Percentiles rank a stretch among this genome's conserved stretches.
phyloP scores from a whole-genome alignment of 2,888 invertebrate genomes.

The Oithona nana region DNA sequence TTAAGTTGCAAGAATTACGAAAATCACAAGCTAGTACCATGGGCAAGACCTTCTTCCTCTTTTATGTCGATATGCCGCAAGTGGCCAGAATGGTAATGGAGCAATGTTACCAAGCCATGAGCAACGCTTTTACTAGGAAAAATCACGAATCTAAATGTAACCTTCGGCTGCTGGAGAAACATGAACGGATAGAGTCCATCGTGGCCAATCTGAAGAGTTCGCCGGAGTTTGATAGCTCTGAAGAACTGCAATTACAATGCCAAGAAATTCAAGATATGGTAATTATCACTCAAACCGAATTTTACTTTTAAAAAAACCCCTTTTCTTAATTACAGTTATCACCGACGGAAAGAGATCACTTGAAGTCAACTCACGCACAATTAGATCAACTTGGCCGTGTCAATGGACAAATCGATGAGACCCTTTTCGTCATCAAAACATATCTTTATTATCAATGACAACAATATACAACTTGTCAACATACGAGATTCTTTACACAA shows the following conservation, averaged over 20 bases:
- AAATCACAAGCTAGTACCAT: slow-evolving; percentile 1
- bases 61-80: slow-evolving; percentile 1
- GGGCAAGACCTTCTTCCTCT: slow-evolving; percentile 10
- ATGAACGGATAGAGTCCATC: slow-evolving; percentile 12
- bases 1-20: slow-evolving; percentile 14
- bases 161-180: slow-evolving; percentile 5
- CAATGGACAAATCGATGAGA: slow-evolving; percentile 6
- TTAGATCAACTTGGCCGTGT: not conserved
- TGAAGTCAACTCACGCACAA: not conserved
- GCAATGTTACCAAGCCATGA: not conserved
- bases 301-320: not conserved
- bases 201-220: slow-evolving; percentile 3
- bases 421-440: slow-evolving; percentile 1
- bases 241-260: slow-evolving; percentile 3
- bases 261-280: slow-evolving; percentile 11
- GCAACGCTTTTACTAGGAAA: not conserved
- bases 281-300: not conserved
- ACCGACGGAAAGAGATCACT: slow-evolving; percentile 3
- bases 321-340: not conserved
- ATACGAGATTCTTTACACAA: slow-evolving; percentile 30
- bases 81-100: slow-evolving; percentile 9
- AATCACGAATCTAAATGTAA: not conserved
- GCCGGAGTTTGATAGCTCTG: not conserved
- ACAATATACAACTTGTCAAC: not conserved
- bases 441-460: not conserved